Base-by-base conservation (phyloP, 2,113 vertebrate species). In the Tachysurus vachellii region DNA sequence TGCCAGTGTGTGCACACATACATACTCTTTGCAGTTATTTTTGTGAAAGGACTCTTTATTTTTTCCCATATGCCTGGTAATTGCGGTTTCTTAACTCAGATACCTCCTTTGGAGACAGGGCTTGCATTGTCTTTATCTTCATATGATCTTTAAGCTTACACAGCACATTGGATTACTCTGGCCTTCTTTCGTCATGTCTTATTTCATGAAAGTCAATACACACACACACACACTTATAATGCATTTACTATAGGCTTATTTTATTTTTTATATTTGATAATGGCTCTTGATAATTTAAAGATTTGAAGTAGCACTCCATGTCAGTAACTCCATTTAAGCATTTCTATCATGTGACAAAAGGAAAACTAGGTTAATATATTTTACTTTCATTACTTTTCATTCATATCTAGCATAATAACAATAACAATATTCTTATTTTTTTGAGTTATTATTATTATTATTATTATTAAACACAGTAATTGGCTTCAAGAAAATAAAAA, bases 61-160 rank as follows among this genome's bases (percentile, higher is more conserved):
- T 82, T 64, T 61, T 42, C 80, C 47, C 47, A 85, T 82, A 85
- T 88, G 83, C 82, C 71, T 28, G 59, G 84, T 87, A 68, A 76
- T 80, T 68, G 80, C 42, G 57, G 42, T 82, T 80, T 85, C 82
- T 83, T 89, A 61, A 73, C 80, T 89, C 83, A 47, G 82, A 88
- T 88, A 84, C 82, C 77, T 62, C 10, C 11, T n/a, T 56, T 50
- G 31, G 59, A 71, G 42, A 89, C 71, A 83, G 73, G 53, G 84
- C 62, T 36, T 85, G 62, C 81, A 80, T 89, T 89, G 84, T 87
- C 44, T 79, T 54, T 8, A 62, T 28, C 83, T 53, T 26, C 50
- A 71, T 62, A 53, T 68, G 86, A 88, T 85, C 83, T 81, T 81
- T 62, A 79, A 80, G 17, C 44, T 16, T 47, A 57, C 28, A 64